Evolutionary conservation across 2,113 vertebrate genomes (phyloP).

Genomic region (Dissostichus mawsoni): DNA sequence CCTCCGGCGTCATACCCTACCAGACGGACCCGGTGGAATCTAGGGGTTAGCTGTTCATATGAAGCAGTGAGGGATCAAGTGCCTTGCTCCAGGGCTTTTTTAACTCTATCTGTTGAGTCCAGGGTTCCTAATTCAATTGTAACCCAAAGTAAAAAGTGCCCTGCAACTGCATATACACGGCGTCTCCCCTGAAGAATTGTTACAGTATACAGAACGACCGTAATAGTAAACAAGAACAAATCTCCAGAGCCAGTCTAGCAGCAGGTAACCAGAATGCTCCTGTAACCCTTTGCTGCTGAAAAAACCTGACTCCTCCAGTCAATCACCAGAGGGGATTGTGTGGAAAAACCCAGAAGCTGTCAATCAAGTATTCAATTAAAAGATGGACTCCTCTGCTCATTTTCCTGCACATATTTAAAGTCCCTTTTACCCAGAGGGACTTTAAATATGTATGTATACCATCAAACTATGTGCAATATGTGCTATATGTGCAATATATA

Average conservation of each 20-base stretch:
- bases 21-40: no score
- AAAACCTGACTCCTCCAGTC: constrained; percentile 14
- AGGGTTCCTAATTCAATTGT: no score
- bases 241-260: constrained; percentile 12
- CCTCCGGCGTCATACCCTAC: no score
- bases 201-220: not conserved
- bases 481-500: no score
- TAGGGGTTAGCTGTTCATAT: no score
- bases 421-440: not conserved
- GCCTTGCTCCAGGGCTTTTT: constrained; percentile 13
- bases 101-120: not conserved
- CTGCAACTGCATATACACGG: not conserved
- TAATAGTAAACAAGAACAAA: not conserved
- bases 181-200: not conserved
- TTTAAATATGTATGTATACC: no score
- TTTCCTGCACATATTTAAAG: constrained; percentile 2
- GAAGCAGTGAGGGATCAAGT: not conserved
- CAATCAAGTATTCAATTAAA: constrained; percentile 47
- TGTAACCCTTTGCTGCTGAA: constrained; percentile 33
- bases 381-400: not conserved
- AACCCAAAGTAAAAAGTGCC: not conserved
- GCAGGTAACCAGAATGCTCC: constrained; percentile 28
- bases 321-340: constrained; percentile 28
- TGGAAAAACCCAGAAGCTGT: constrained; percentile 44
- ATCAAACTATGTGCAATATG: no score